Conservation (phyloP, 1,140 invertebrate species). For the Microplitis mediator region DNA sequence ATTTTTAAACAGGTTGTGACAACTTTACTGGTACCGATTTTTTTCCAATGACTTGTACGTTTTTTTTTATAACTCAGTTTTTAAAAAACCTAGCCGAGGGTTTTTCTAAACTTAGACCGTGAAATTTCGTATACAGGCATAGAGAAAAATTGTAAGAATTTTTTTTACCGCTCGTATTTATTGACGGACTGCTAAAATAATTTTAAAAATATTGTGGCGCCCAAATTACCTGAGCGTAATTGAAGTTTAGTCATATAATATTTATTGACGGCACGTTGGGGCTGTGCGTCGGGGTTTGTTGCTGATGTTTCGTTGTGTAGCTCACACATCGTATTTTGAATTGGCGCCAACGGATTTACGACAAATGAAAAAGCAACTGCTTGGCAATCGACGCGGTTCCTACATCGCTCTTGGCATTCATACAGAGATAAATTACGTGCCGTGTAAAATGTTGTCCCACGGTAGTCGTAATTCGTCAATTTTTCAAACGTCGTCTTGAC, state of each 20-base stretch:
- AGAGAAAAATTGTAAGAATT: no score
- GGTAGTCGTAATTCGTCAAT: constrained; percentile 88
- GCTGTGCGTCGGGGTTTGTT: constrained; percentile 81
- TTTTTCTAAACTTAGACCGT: no score
- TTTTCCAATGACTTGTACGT: no score
- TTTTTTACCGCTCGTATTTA: no score
- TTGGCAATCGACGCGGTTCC: constrained; percentile 88
- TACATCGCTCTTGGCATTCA: constrained; percentile 93
- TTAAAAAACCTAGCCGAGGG: background rate
- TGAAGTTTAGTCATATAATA: constrained; percentile 96
- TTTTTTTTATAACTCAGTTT: no score
- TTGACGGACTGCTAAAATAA: background rate
- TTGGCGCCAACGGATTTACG: constrained; percentile 86
- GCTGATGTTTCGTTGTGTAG: constrained; percentile 91
- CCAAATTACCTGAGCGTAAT: constrained; percentile 75
- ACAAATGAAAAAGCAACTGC: constrained; percentile 91
- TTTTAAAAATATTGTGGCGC: background rate
- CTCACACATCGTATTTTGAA: constrained; percentile 90
- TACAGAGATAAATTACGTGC: constrained; percentile 90
- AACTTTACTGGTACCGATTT: no score
- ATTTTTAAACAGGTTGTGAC: no score
- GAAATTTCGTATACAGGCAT: background rate
- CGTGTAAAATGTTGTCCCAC: constrained; percentile 89
- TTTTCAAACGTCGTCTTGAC: constrained; percentile 90
- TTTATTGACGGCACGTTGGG: constrained; percentile 84